phyloP scores from a whole-genome alignment of 2,797 vertebrate species.

The Sebastes cheni region DNA sequence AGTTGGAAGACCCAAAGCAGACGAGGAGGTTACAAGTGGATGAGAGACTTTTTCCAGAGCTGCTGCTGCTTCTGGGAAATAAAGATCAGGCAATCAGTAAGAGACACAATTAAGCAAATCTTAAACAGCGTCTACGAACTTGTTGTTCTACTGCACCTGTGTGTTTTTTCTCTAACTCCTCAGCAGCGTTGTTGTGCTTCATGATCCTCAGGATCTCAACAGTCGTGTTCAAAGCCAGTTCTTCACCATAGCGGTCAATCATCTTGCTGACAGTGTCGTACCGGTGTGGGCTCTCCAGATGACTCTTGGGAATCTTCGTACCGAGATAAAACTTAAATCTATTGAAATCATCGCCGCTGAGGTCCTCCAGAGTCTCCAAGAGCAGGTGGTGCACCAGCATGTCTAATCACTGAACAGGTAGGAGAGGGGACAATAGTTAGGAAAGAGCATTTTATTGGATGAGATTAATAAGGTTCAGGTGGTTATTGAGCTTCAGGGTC shows the following conservation, averaged over 20 bases:
- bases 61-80: background rate
- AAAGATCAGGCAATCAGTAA: background rate
- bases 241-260: background rate
- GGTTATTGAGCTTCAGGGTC: background rate
- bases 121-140: background rate
- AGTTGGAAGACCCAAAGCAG: background rate
- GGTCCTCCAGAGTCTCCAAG: background rate
- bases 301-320: background rate
- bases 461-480: background rate
- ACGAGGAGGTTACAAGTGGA: background rate
- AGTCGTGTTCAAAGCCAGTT: background rate
- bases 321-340: background rate
- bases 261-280: slow-evolving; percentile 2
- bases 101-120: background rate
- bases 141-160: background rate
- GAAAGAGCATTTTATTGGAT: background rate
- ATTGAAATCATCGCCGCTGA: background rate
- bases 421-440: background rate
- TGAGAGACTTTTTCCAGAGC: background rate
- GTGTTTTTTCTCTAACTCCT: background rate
- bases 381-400: background rate
- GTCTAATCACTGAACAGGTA: background rate
- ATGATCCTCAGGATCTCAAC: slow-evolving; percentile 27
- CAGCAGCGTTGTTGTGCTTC: background rate
- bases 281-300: background rate